These are phyloP conservation scores for Tachysurus fulvidraco DNA, from an alignment of 2,113 vertebrate genomes.

Conservation along the genomic window DNA sequence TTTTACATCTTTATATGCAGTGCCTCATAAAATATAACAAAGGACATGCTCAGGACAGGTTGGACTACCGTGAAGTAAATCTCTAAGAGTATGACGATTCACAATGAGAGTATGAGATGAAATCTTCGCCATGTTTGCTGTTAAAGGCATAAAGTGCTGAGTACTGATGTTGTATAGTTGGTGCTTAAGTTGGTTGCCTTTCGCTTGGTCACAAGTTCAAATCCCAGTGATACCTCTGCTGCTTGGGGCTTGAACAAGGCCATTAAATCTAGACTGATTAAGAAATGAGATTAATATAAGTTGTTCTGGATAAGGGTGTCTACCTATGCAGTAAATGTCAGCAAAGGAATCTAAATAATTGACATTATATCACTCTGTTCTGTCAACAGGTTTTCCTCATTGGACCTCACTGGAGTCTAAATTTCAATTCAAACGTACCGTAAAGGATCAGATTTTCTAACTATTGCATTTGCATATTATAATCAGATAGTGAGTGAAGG, in stretches of 20 bases:
- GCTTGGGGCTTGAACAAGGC: too few relatives aligned
- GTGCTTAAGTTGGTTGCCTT: too few relatives aligned
- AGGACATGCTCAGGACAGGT: background rate
- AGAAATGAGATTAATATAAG: too few relatives aligned
- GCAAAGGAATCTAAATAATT: background rate
- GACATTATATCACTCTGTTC: background rate
- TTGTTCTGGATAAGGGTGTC: too few relatives aligned
- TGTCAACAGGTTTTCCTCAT: background rate
- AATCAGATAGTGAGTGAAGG: background rate
- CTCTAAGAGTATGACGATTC: background rate
- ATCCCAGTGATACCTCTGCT: too few relatives aligned
- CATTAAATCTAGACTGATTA: too few relatives aligned
- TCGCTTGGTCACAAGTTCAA: too few relatives aligned
- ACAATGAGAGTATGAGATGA: background rate
- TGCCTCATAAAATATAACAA: background rate
- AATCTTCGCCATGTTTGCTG: too few relatives aligned
- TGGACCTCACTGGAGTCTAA: background rate
- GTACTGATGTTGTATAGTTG: background rate
- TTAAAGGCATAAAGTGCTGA: too few relatives aligned
- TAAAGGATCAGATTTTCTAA: background rate
- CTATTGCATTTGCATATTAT: background rate
- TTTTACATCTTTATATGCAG: background rate
- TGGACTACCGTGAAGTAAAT: background rate
- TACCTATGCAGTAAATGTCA: background rate
- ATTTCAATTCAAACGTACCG: background rate